phyloP scores from a whole-genome alignment of 2,888 invertebrate species.

The Acrobasis repandana region DNA sequence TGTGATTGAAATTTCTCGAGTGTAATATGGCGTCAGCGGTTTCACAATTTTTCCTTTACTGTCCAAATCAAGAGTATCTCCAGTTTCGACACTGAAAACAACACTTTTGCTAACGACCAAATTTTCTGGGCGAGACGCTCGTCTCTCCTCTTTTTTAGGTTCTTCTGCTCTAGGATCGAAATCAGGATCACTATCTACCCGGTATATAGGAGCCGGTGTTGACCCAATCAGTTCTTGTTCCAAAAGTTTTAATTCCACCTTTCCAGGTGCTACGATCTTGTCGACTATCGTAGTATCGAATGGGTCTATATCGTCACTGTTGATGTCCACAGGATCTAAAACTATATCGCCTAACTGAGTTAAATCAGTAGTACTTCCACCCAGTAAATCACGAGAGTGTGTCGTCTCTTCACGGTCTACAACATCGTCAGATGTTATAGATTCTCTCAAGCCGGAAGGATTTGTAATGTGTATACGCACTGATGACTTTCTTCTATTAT shows the following conservation, averaged over 20 bases:
- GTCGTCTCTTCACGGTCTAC: conserved; percentile 66
- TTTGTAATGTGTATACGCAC: conserved; percentile 85
- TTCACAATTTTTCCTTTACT: conserved; percentile 85
- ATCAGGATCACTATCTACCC: conserved; percentile 88
- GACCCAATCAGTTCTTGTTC: conserved; percentile 89
- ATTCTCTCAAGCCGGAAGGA: conserved; percentile 84
- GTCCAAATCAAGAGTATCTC: conserved; percentile 74
- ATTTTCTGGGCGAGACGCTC: conserved; percentile 86
- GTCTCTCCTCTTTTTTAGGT: conserved; percentile 65
- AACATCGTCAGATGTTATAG: conserved; percentile 79
- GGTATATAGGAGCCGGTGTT: conserved; percentile 52
- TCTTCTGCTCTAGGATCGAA: conserved; percentile 91
- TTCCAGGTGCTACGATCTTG: conserved; percentile 88
- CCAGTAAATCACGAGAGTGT: conserved; percentile 86
- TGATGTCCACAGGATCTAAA: conserved; percentile 84
- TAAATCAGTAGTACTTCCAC: conserved; percentile 90
- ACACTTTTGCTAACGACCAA: conserved; percentile 78
- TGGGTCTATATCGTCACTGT: conserved; percentile 87
- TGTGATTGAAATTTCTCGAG: conserved; percentile 84
- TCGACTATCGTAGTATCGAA: conserved; percentile 93
- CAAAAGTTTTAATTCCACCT: conserved; percentile 89
- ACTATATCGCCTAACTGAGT: conserved; percentile 87
- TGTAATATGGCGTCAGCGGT: conserved; percentile 92
- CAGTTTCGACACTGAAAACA: conserved; percentile 77
- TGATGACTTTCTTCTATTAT: conserved; percentile 75